A percentile compares a stretch with the other conserved stretches of the same genome.
Evolutionary conservation across 2,888 invertebrate genomes (phyloP).

Genomic region (Drosophila pegasa): DNA sequence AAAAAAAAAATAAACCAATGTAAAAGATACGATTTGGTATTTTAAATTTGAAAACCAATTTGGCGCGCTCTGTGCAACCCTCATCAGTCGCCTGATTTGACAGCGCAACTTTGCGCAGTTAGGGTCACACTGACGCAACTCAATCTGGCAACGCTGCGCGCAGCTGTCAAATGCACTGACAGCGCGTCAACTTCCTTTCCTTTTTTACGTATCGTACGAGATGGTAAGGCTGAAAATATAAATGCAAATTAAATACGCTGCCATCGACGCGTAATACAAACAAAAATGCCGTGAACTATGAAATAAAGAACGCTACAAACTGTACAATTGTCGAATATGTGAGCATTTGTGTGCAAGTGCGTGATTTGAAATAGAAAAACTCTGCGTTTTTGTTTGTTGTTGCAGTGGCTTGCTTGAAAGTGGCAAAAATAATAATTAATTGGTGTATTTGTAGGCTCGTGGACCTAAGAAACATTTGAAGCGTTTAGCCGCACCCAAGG

Average conservation of each 20-base stretch:
- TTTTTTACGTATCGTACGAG: conserved; percentile 84
- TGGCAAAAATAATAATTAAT: conserved; percentile 7
- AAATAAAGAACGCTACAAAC: conserved; percentile 24
- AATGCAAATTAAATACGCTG: conserved; percentile 67
- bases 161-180: conserved; percentile 64
- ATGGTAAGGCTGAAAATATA: conserved; percentile 83
- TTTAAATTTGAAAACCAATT: conserved; percentile 9
- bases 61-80: conserved; percentile 17
- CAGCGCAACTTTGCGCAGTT: not conserved
- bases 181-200: conserved; percentile 80
- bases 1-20: conserved; percentile 58
- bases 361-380: conserved; percentile 15
- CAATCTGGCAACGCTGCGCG: conserved; percentile 40
- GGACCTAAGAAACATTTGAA: conserved; percentile 99
- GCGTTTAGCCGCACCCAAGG: conserved; percentile 99
- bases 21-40: conserved; percentile 33
- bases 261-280: conserved; percentile 67
- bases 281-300: conserved; percentile 37
- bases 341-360: conserved; percentile 45
- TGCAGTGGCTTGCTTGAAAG: conserved; percentile 13
- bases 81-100: not conserved
- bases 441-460: conserved; percentile 90
- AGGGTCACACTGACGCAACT: conserved; percentile 22
- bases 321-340: conserved; percentile 32
- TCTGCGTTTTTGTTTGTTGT: conserved; percentile 51